Evolutionary conservation across 2,888 invertebrate species (phyloP).

Genomic region (Tiliacea aurago): DNA sequence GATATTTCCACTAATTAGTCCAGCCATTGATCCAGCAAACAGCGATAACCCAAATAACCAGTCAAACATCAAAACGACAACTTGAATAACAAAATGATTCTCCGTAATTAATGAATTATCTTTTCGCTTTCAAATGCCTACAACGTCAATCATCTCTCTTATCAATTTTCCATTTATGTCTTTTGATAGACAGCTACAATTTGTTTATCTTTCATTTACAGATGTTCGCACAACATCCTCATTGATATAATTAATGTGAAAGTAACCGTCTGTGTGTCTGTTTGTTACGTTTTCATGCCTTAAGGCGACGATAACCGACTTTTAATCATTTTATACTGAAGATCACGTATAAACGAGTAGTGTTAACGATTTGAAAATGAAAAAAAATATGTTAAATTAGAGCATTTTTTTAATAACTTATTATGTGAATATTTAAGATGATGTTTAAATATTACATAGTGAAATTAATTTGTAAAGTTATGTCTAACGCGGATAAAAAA

Average conservation of each 20-base stretch:
- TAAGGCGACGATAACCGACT: no score
- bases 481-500: no score
- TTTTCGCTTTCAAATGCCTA: conserved; percentile 10
- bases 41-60: conserved; percentile 19
- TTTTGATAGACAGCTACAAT: conserved; percentile 17
- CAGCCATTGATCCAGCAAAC: conserved; percentile 11
- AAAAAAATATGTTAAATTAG: no score
- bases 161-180: conserved; percentile 24
- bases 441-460: no score
- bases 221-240: conserved; percentile 23
- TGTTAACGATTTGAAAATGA: no score
- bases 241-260: background rate
- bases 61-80: conserved; percentile 15
- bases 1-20: background rate
- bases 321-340: no score
- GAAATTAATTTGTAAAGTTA: no score
- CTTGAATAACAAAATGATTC: conserved; percentile 17
- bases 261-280: background rate
- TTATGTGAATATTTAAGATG: no score
- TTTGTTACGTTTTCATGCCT: no score
- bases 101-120: conserved; percentile 21
- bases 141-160: conserved; percentile 9
- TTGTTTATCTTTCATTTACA: conserved; percentile 39
- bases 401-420: no score
- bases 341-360: no score